phyloP scores from a whole-genome alignment of 2,113 vertebrate species.

The Nanorana parkeri region DNA sequence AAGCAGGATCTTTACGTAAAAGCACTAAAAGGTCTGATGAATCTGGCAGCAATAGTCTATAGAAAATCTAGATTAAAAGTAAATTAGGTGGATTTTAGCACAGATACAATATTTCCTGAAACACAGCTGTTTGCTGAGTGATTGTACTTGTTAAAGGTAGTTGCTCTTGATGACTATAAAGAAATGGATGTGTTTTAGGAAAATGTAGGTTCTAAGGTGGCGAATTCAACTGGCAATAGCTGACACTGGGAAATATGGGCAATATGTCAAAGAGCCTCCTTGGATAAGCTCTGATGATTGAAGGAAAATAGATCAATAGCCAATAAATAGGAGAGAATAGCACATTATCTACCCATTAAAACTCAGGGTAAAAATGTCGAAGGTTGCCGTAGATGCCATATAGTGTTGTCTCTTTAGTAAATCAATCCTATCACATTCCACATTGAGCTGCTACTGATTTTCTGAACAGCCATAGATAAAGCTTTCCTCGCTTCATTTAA shows the following conservation, averaged over 20 bases:
- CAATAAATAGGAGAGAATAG: constrained; percentile 37
- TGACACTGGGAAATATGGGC: neutral
- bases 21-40: no score
- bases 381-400: constrained; percentile 2
- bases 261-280: neutral
- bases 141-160: no score
- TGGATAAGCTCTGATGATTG: neutral
- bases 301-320: constrained; percentile 32
- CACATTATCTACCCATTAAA: constrained; percentile 33
- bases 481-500: neutral
- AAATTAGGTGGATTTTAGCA: no score
- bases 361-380: constrained; percentile 40
- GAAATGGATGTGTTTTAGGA: no score
- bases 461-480: constrained; percentile 1
- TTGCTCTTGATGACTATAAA: no score
- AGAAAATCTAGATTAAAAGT: no score
- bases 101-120: no score
- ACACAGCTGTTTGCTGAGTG: no score
- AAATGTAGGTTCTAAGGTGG: no score
- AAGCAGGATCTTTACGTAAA: no score
- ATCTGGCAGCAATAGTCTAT: no score
- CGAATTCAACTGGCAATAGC: neutral
- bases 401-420: neutral
- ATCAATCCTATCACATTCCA: constrained; percentile 18
- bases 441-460: constrained; percentile 14